Percentiles rank a stretch among this genome's conserved stretches.
Evolutionary conservation across 2,113 vertebrate species (phyloP).

Genomic region (Daphoenositta chrysoptera): DNA sequence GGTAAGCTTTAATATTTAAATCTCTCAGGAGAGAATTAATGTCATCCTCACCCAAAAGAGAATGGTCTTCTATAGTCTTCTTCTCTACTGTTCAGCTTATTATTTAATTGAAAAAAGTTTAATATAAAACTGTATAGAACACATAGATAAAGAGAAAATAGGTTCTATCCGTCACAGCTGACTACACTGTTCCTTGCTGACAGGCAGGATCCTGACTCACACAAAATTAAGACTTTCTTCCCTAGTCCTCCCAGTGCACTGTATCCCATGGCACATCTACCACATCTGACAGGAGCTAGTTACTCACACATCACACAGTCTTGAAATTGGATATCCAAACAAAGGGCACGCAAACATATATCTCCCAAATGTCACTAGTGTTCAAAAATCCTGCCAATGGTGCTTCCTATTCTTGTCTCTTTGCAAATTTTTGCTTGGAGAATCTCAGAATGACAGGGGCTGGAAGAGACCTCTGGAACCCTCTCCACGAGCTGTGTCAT

Average conservation of each 20-base stretch:
- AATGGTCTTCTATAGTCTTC: not conserved
- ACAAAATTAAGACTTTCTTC: not conserved
- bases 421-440: not conserved
- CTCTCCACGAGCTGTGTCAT: fast-evolving
- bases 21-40: not conserved
- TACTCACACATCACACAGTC: not conserved
- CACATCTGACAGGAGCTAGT: not conserved
- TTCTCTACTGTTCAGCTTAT: not conserved
- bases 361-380: not conserved
- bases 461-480: not conserved
- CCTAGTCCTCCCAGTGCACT: not conserved
- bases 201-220: not conserved
- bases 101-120: not conserved
- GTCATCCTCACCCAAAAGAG: not conserved
- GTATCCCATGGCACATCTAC: not conserved
- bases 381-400: not conserved
- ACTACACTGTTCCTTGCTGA: not conserved
- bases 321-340: not conserved
- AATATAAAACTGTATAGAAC: not conserved
- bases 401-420: not conserved
- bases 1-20: not conserved
- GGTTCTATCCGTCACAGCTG: not conserved
- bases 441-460: not conserved
- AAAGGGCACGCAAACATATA: not conserved
- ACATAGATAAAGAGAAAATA: not conserved